A percentile compares a stretch with the other conserved stretches of the same genome.
phyloP scores from a whole-genome alignment of 1,140 invertebrate species.

The Glomeris maerens region DNA sequence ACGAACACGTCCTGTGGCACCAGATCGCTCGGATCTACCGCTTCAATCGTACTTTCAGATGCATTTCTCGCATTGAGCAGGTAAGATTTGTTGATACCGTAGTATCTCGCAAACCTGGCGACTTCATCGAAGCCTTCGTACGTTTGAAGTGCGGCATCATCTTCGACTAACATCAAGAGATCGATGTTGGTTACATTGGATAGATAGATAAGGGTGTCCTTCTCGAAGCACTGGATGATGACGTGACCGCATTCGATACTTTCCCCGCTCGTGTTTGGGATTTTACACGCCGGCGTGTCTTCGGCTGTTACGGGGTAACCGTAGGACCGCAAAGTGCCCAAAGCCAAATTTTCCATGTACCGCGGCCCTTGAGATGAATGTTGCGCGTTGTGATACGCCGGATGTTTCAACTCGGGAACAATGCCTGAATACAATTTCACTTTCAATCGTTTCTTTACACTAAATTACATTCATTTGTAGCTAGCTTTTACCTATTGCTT shows the following conservation, averaged over 20 bases:
- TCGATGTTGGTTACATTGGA: slow-evolving; percentile 2
- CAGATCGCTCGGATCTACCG: slow-evolving; percentile 14
- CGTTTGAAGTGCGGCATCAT: slow-evolving; percentile 7
- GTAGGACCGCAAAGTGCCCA: too few species aligned
- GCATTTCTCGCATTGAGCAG: slow-evolving; percentile 14
- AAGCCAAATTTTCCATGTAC: too few species aligned
- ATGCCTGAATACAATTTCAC: too few species aligned
- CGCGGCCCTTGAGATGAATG: too few species aligned
- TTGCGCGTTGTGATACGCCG: too few species aligned
- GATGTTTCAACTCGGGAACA: too few species aligned
- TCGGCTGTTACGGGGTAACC: too few species aligned
- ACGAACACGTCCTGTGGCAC: slow-evolving; percentile 13
- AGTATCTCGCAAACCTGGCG: slow-evolving; percentile 5
- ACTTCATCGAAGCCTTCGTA: slow-evolving; percentile 12
- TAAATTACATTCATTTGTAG: too few species aligned
- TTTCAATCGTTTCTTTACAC: too few species aligned
- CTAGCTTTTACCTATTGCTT: too few species aligned
- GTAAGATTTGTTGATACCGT: slow-evolving; percentile 15
- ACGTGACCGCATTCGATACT: slow-evolving; percentile 12
- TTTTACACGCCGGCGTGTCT: too few species aligned
- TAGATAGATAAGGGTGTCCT: slow-evolving; percentile 12
- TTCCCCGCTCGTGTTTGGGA: neutral
- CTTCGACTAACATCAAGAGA: slow-evolving; percentile 11
- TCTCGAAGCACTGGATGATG: slow-evolving; percentile 17
- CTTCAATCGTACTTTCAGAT: too few species aligned